Percentiles rank a stretch among this genome's conserved stretches.
Conservation (phyloP, 2,113 vertebrate genomes). For the Psammodynastes pulverulentus region DNA sequence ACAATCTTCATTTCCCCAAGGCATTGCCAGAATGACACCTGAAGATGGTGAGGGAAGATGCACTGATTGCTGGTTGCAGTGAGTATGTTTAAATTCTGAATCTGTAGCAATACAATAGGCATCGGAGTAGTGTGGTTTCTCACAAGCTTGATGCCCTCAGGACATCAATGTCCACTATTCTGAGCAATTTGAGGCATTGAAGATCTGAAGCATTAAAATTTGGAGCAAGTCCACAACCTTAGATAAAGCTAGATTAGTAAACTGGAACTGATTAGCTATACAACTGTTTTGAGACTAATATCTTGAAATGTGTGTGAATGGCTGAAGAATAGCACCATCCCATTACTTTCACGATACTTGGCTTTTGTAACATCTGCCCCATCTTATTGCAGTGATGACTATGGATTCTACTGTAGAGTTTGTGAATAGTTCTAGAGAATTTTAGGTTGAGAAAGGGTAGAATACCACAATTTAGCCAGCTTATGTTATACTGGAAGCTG, state of each 20-base stretch:
- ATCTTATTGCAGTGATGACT: not conserved
- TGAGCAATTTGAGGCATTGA: not conserved
- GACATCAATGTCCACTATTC: not conserved
- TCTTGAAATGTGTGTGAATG: not conserved
- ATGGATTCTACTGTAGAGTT: not conserved
- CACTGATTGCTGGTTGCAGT: not conserved
- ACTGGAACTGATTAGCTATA: not conserved
- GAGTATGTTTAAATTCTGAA: not conserved
- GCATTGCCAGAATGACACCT: not conserved
- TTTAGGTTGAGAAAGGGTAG: not conserved
- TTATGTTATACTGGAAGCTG: not conserved
- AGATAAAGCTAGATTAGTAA: not conserved
- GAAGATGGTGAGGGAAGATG: not conserved
- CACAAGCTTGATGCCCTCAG: not conserved
- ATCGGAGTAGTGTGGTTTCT: not conserved
- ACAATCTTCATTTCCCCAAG: not conserved
- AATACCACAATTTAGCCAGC: not conserved
- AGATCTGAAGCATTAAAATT: not conserved
- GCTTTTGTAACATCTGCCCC: not conserved
- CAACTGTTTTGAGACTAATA: not conserved
- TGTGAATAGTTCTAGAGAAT: not conserved
- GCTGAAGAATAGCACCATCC: not conserved
- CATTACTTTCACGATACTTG: not conserved
- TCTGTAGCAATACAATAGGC: not conserved
- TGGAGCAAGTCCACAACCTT: not conserved